These are phyloP conservation scores for Cyclophora punctaria DNA, from an alignment of 2,888 invertebrate species.

Conservation along the genomic window DNA sequence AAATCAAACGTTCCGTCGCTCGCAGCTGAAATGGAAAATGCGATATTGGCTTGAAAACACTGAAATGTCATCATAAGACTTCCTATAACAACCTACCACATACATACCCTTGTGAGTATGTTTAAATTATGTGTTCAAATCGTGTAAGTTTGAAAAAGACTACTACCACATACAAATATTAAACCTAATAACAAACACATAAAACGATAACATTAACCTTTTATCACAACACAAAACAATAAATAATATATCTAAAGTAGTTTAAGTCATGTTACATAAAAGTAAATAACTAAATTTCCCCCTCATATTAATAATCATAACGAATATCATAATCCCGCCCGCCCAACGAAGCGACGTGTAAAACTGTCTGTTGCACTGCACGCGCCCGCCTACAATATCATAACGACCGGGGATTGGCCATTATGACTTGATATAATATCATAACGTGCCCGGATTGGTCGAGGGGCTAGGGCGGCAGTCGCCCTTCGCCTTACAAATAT, in stretches of 20 bases:
- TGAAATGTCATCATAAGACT: slow-evolving; percentile 47
- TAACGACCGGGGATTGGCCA: slow-evolving; percentile 72
- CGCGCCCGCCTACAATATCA: slow-evolving; percentile 73
- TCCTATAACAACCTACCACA: slow-evolving; percentile 8
- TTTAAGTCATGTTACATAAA: no score
- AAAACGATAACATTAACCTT: no score
- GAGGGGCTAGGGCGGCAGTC: slow-evolving; percentile 44
- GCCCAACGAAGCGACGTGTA: slow-evolving; percentile 47
- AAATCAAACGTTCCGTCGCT: slow-evolving; percentile 55
- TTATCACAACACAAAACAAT: no score
- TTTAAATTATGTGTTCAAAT: no score
- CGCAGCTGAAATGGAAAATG: slow-evolving; percentile 49
- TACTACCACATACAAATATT: no score
- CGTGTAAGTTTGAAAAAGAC: no score
- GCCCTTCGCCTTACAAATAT: slow-evolving; percentile 31
- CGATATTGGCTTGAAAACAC: slow-evolving; percentile 46
- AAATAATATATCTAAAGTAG: no score
- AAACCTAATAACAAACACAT: no score
- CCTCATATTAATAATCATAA: slow-evolving; percentile 70
- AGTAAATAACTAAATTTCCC: slow-evolving; percentile 19
- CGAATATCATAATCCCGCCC: slow-evolving; percentile 70
- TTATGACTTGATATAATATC: slow-evolving; percentile 78
- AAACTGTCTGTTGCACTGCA: slow-evolving; percentile 45
- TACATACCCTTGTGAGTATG: no score
- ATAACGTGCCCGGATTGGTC: slow-evolving; percentile 75